phyloP scores from a whole-genome alignment of 2,888 invertebrate species.

The Perdita meconis region DNA sequence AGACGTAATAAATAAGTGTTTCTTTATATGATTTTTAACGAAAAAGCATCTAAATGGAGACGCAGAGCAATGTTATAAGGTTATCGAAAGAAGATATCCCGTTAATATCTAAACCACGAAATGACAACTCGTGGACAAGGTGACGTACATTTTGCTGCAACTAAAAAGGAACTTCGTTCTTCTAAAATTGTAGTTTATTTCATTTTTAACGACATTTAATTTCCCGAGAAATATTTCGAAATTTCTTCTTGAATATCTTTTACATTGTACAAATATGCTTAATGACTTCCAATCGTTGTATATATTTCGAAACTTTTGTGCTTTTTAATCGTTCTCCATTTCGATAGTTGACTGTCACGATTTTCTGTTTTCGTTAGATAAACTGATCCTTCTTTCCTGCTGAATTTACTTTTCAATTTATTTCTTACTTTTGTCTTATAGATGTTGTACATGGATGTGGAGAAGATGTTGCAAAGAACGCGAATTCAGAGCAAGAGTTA shows the following conservation, averaged over 20 bases:
- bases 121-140: slow-evolving; percentile 87
- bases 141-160: slow-evolving; percentile 81
- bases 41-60: slow-evolving; percentile 77
- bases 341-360: not conserved
- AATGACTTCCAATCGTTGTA: not conserved
- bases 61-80: slow-evolving; percentile 85
- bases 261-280: not conserved
- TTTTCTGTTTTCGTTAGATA: not conserved
- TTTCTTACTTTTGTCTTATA: slow-evolving; percentile 82
- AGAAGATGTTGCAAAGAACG: slow-evolving; percentile 90
- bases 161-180: slow-evolving; percentile 11
- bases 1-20: slow-evolving; percentile 24
- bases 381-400: too few relatives aligned
- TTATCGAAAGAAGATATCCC: slow-evolving; percentile 89
- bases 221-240: not conserved
- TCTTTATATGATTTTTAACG: slow-evolving; percentile 48
- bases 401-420: too few relatives aligned
- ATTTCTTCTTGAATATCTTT: not conserved
- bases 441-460: slow-evolving; percentile 92
- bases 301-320: not conserved
- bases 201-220: not conserved
- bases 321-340: not conserved
- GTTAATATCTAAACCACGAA: slow-evolving; percentile 87
- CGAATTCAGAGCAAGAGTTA: slow-evolving; percentile 91
- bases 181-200: not conserved